Percentiles rank a stretch among this genome's conserved stretches.
These are phyloP conservation scores for Axinella damicornis DNA, from an alignment of 37 sponge, comb jelly and placozoan genomes.

Conservation along the genomic window DNA sequence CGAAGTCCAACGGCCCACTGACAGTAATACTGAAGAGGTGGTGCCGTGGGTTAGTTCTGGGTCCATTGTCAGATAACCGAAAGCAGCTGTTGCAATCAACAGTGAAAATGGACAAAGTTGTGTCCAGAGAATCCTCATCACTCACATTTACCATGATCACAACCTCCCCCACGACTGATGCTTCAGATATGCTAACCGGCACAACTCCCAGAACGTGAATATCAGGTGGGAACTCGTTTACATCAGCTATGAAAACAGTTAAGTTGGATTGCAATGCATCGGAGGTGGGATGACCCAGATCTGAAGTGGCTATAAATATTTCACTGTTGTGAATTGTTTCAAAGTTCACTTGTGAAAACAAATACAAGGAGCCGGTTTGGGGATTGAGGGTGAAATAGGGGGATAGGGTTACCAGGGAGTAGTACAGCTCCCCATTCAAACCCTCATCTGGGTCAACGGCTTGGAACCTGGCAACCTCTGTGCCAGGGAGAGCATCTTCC, in stretches of 20 bases:
- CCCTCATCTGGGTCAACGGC: conserved; percentile 53
- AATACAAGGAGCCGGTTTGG: conserved; percentile 27
- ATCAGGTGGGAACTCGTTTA: conserved; percentile 56
- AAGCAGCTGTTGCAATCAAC: conserved; percentile 13
- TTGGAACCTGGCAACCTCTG: conserved; percentile 20
- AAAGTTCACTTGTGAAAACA: conserved; percentile 11
- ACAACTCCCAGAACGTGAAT: conserved; percentile 26
- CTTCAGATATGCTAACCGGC: conserved; percentile 33
- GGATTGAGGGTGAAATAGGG: conserved; percentile 31
- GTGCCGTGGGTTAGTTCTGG: not conserved
- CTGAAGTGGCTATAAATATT: conserved; percentile 29
- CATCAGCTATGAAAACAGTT: conserved; percentile 58
- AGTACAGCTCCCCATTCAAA: conserved; percentile 29
- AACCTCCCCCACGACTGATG: conserved; percentile 20
- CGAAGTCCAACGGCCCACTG: conserved; percentile 50
- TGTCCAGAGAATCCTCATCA: conserved; percentile 27
- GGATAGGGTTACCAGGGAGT: not conserved
- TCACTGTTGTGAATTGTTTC: not conserved
- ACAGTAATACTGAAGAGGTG: conserved; percentile 7
- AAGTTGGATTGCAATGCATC: conserved; percentile 1
- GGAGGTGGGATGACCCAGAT: conserved; percentile 40
- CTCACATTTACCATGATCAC: conserved; percentile 48
- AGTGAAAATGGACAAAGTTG: not conserved
- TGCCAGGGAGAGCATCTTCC: conserved; percentile 12
- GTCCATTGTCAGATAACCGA: not conserved